Evolutionary conservation across 2,797 vertebrate genomes (phyloP).

Genomic region (Esox masquinongy): DNA sequence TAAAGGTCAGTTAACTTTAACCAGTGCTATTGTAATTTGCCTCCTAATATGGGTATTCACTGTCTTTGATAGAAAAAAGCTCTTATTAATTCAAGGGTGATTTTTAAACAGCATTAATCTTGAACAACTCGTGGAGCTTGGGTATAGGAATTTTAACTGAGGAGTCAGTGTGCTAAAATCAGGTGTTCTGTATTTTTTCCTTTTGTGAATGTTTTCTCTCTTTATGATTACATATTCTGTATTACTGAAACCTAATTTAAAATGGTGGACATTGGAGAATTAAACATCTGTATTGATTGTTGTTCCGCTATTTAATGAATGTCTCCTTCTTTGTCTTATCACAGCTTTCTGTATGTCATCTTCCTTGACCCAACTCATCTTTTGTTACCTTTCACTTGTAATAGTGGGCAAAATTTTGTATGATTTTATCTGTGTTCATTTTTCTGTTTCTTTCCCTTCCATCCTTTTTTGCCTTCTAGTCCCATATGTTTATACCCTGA

Average conservation of each 20-base stretch:
- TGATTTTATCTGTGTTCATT: not conserved
- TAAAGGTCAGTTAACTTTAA: conserved; percentile 45
- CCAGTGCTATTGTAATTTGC: conserved; percentile 37
- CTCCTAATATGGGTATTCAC: conserved; percentile 43
- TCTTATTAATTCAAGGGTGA: conserved; percentile 41
- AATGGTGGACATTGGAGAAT: conserved; percentile 33
- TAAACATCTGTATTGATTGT: conserved; percentile 57
- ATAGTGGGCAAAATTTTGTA: conserved; percentile 1
- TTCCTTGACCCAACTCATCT: not conserved
- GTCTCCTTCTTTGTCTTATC: conserved; percentile 39
- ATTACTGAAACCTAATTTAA: conserved; percentile 53
- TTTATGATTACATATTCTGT: conserved; percentile 48
- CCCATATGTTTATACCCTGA: not conserved
- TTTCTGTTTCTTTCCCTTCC: conserved; percentile 7
- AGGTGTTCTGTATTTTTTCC: conserved; percentile 57
- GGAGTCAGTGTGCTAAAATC: conserved; percentile 61
- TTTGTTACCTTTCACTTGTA: not conserved
- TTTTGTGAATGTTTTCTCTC: conserved; percentile 57
- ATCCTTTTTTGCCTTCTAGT: conserved; percentile 7
- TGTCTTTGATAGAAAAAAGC: conserved; percentile 54
- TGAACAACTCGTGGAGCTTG: conserved; percentile 53
- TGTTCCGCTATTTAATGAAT: conserved; percentile 66
- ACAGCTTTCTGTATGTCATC: not conserved
- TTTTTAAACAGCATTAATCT: conserved; percentile 48
- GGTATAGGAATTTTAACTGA: conserved; percentile 49